Evolutionary conservation across 1,140 invertebrate genomes (phyloP).

Genomic region (Achroia grisella): DNA sequence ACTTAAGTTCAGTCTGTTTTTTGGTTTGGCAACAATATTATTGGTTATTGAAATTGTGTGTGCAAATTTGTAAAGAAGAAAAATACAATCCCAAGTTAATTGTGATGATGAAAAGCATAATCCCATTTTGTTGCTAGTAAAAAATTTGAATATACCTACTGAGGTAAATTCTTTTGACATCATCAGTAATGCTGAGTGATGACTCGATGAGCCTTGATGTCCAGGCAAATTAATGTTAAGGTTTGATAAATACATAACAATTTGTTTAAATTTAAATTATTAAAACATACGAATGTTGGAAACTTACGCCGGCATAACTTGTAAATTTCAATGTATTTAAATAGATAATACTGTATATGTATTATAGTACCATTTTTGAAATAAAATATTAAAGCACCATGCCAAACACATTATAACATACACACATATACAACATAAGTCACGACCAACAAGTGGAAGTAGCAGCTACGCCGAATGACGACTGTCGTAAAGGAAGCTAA

Average conservation of each 20-base stretch:
- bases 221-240: conserved; percentile 11
- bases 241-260: too few relatives aligned
- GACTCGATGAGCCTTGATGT: conserved; percentile 13
- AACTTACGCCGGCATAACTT: conserved; percentile 52
- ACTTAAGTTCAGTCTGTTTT: conserved; percentile 67
- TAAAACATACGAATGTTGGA: conserved; percentile 50
- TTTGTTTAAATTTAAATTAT: conserved; percentile 6
- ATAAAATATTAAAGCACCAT: conserved; percentile 66
- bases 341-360: conserved; percentile 63
- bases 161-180: background rate
- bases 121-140: too few relatives aligned
- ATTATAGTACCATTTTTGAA: conserved; percentile 46
- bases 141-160: too few relatives aligned
- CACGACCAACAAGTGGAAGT: conserved; percentile 26
- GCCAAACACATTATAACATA: conserved; percentile 54
- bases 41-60: conserved; percentile 26
- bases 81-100: conserved; percentile 12
- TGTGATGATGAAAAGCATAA: conserved; percentile 13
- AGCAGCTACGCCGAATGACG: background rate
- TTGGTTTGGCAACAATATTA: conserved; percentile 65
- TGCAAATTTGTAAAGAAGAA: background rate
- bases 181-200: background rate
- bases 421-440: conserved; percentile 33
- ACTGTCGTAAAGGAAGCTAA: conserved; percentile 1
- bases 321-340: conserved; percentile 27